Percentiles rank a stretch among this genome's conserved stretches.
phyloP scores from a whole-genome alignment of 2,113 vertebrate genomes.

The Atherinomorus stipes region DNA sequence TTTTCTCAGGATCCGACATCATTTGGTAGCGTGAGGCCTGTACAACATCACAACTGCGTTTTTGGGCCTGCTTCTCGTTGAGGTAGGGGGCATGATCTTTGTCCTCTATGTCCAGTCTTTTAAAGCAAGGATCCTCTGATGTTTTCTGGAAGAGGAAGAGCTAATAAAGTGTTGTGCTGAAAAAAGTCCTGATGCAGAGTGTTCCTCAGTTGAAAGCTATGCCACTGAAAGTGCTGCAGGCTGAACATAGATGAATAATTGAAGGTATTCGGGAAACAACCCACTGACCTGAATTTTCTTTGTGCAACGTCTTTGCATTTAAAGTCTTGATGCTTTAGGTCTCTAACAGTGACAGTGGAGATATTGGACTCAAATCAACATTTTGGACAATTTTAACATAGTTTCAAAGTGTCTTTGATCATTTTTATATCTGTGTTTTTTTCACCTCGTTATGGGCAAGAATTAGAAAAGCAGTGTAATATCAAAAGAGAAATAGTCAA shows the following conservation, averaged over 20 bases:
- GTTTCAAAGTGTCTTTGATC: background rate
- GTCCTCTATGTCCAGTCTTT: background rate
- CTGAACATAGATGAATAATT: constrained; percentile 73
- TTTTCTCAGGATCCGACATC: no score
- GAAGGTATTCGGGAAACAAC: constrained; percentile 63
- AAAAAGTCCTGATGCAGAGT: constrained; percentile 32
- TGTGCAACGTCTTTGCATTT: constrained; percentile 27
- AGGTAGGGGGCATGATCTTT: background rate
- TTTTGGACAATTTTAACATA: background rate
- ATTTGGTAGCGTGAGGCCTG: no score
- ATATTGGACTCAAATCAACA: background rate
- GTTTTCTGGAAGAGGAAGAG: background rate
- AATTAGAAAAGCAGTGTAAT: no score
- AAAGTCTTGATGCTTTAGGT: constrained; percentile 10
- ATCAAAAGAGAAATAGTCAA: background rate
- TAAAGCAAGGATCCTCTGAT: no score
- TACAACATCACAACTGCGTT: background rate
- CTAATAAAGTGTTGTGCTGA: background rate
- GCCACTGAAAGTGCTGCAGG: constrained; percentile 20
- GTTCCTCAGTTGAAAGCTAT: constrained; percentile 42
- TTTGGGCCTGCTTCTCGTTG: no score
- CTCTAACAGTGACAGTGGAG: background rate
- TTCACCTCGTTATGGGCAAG: constrained; percentile 22
- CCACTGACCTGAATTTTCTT: constrained; percentile 75
- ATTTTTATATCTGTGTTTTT: background rate